Evolutionary conservation across 2,113 vertebrate species (phyloP).

Genomic region (Perognathus longimembris): DNA sequence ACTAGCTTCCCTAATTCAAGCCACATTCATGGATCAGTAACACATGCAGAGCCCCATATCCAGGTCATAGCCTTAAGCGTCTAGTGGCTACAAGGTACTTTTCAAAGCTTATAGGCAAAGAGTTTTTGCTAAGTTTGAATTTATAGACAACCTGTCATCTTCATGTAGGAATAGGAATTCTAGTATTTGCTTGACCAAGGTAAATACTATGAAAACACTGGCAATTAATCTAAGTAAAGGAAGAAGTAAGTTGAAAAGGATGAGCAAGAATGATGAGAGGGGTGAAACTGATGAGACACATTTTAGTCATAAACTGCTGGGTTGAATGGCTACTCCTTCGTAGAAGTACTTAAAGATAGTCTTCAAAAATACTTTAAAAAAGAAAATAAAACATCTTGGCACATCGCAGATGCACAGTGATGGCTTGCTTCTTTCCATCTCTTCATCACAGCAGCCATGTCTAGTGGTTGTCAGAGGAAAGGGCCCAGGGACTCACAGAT

Average conservation of each 20-base stretch:
- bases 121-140: neutral
- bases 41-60: fast-evolving
- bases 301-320: no score
- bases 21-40: neutral
- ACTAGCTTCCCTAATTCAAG: neutral
- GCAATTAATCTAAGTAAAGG: no score
- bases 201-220: neutral
- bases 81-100: neutral
- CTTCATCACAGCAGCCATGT: neutral
- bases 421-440: neutral
- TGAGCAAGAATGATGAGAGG: no score
- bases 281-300: no score
- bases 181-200: neutral
- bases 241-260: no score
- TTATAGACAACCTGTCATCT: neutral
- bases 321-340: no score
- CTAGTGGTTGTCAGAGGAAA: neutral
- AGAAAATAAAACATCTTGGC: neutral
- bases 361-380: no score
- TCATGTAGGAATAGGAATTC: neutral
- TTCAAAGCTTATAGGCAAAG: neutral
- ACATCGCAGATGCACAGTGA: neutral
- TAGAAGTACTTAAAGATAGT: no score
- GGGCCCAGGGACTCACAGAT: neutral
- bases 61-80: neutral